Evolutionary conservation across 2,888 invertebrate species (phyloP).

Genomic region (Diachrysia chrysitis): DNA sequence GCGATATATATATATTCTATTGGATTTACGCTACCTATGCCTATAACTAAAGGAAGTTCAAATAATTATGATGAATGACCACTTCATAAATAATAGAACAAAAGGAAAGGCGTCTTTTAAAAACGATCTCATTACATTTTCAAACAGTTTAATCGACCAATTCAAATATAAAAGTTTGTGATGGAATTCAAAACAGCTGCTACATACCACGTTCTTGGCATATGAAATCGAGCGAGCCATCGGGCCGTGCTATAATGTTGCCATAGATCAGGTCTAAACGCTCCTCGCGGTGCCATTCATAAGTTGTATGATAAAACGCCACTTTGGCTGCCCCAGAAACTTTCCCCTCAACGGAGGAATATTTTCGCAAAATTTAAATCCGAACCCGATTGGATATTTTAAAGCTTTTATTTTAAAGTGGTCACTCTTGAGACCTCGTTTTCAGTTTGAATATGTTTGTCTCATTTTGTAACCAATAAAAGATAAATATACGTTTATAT

Average conservation of each 20-base stretch:
- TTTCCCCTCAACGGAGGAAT: slow-evolving; percentile 59
- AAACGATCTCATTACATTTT: background rate
- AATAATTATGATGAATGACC: no score
- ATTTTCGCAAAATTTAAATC: slow-evolving; percentile 62
- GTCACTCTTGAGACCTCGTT: slow-evolving; percentile 16
- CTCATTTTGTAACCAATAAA: background rate
- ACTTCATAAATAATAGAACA: background rate
- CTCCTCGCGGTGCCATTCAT: slow-evolving; percentile 71
- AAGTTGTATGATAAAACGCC: slow-evolving; percentile 65
- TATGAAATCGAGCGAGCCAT: slow-evolving; percentile 54
- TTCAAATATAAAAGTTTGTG: slow-evolving; percentile 29
- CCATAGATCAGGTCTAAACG: slow-evolving; percentile 69
- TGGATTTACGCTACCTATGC: no score
- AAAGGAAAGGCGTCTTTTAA: background rate
- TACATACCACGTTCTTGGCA: slow-evolving; percentile 46
- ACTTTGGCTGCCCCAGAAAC: slow-evolving; percentile 56
- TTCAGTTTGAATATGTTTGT: background rate
- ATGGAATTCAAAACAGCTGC: slow-evolving; percentile 39
- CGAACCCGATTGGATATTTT: slow-evolving; percentile 49
- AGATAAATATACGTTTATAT: background rate
- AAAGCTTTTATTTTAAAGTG: slow-evolving; percentile 39
- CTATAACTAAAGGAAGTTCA: no score
- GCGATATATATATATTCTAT: no score
- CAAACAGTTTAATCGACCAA: slow-evolving; percentile 2
- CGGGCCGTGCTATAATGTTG: slow-evolving; percentile 63